Conservation (phyloP, 2,888 invertebrate species). For the Rhyacophila evoluta region DNA sequence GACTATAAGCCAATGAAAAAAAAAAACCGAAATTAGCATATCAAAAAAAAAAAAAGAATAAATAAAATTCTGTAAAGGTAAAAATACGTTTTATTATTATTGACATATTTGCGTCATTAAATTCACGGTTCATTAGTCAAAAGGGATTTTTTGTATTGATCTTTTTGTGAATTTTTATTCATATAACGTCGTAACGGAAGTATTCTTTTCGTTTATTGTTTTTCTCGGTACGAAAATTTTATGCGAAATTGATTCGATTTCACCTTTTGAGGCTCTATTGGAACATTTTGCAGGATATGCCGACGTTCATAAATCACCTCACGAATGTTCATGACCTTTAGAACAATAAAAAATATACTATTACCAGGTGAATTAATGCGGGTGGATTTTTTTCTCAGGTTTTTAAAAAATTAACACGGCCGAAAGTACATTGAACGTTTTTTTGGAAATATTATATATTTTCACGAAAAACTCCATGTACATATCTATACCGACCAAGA, state of each 20-base stretch:
- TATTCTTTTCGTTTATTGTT: neutral
- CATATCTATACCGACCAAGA: too few species aligned
- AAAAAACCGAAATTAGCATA: neutral
- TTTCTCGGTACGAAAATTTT: neutral
- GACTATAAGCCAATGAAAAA: neutral
- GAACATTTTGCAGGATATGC: neutral
- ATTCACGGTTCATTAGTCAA: constrained; percentile 42
- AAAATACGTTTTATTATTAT: constrained; percentile 16
- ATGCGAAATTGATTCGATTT: neutral
- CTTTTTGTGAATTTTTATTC: neutral
- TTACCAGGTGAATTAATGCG: neutral
- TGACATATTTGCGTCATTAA: constrained; percentile 39
- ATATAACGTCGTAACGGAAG: neutral
- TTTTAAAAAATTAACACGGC: too few species aligned
- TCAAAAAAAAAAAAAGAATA: neutral
- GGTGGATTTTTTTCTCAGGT: too few species aligned
- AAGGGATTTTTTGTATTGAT: neutral
- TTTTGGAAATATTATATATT: too few species aligned
- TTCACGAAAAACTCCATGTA: too few species aligned
- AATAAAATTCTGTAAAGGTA: neutral
- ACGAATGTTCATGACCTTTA: neutral
- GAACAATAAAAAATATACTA: neutral
- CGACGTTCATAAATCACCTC: neutral
- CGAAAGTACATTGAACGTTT: too few species aligned
- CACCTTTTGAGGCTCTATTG: neutral